phyloP scores from a whole-genome alignment of 1,140 invertebrate species.

The Lerema accius region DNA sequence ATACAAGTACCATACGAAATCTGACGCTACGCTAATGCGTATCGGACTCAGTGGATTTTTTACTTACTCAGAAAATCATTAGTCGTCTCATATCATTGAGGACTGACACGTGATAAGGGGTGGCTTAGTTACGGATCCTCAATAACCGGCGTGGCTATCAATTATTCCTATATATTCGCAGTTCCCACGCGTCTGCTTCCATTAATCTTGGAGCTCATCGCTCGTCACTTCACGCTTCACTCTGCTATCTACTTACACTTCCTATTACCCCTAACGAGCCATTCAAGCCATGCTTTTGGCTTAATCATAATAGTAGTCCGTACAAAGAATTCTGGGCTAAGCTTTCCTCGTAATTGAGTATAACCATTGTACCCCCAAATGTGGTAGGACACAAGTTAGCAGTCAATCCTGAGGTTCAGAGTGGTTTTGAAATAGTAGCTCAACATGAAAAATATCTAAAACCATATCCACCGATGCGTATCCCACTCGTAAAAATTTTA shows the following conservation, averaged over 20 bases:
- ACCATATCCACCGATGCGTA: too few relatives aligned
- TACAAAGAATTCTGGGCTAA: too few relatives aligned
- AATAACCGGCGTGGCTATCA: neutral
- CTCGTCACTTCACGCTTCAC: neutral
- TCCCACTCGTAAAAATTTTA: too few relatives aligned
- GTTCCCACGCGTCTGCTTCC: neutral
- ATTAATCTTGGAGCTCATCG: neutral
- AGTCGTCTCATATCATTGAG: neutral
- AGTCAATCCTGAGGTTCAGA: too few relatives aligned
- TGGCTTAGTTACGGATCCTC: neutral
- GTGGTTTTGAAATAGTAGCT: too few relatives aligned
- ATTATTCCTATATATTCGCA: neutral
- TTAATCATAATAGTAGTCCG: too few relatives aligned
- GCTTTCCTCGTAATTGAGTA: too few relatives aligned
- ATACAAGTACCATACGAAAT: neutral
- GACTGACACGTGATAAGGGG: neutral
- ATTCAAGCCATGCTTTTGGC: neutral
- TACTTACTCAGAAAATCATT: neutral
- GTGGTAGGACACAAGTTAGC: too few relatives aligned
- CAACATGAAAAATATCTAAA: too few relatives aligned
- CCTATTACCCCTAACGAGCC: neutral
- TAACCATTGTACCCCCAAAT: too few relatives aligned
- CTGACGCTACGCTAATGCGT: neutral
- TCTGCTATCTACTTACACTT: neutral
- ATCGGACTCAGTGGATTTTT: neutral